phyloP scores from a whole-genome alignment of 2,797 vertebrate genomes.

The Glyptemys insculpta region DNA sequence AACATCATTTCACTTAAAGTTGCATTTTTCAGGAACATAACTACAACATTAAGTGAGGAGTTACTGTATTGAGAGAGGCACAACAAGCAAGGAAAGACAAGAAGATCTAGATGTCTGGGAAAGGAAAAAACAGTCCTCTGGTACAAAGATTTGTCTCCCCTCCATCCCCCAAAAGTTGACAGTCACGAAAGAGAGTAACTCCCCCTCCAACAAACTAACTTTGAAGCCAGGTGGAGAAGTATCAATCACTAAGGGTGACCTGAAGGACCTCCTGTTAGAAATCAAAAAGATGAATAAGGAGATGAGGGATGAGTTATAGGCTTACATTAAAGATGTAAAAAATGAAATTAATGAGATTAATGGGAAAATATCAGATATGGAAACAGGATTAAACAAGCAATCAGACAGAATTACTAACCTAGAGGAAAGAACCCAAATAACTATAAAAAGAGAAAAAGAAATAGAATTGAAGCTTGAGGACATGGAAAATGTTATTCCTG shows the following conservation, averaged over 20 bases:
- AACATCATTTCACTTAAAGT: too few species aligned
- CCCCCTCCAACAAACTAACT: not conserved
- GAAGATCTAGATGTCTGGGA: not conserved
- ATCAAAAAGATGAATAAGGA: not conserved
- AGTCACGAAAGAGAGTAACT: not conserved
- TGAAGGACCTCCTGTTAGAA: not conserved
- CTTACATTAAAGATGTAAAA: not conserved
- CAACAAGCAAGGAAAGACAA: not conserved
- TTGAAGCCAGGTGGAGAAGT: too few species aligned
- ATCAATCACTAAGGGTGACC: not conserved
- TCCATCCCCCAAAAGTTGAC: not conserved
- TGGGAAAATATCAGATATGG: not conserved
- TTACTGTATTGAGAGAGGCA: not conserved
- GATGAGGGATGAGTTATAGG: not conserved
- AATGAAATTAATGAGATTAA: too few species aligned
- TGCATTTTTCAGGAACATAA: too few species aligned
- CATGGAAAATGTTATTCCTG: too few species aligned
- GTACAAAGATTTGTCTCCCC: not conserved
- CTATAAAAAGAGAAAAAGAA: too few species aligned
- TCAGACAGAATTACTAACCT: too few species aligned
- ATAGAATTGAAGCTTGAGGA: too few species aligned
- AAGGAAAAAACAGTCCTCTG: not conserved
- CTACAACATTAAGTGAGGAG: too few species aligned
- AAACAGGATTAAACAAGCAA: too few species aligned
- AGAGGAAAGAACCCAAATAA: too few species aligned